A percentile compares a stretch with the other conserved stretches of the same genome.
phyloP scores from a whole-genome alignment of 2,113 vertebrate genomes.

The Gopherus flavomarginatus region DNA sequence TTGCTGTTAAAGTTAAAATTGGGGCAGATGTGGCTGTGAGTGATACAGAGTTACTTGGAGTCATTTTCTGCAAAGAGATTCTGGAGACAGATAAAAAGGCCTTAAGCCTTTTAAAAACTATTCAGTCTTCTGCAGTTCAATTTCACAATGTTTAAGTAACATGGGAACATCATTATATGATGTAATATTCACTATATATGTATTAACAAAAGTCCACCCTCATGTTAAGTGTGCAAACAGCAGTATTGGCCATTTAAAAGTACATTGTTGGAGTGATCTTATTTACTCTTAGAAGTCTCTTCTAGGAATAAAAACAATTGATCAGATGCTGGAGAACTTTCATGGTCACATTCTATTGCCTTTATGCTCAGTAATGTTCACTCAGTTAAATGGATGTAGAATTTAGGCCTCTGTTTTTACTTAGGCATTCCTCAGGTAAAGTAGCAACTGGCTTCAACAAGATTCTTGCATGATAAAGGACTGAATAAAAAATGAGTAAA shows the following conservation, averaged over 20 bases:
- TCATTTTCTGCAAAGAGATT: constrained; percentile 10
- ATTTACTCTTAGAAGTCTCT: neutral
- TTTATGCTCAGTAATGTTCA: constrained; percentile 31
- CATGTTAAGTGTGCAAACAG: neutral
- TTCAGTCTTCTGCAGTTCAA: neutral
- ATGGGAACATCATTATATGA: neutral
- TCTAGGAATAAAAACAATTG: neutral
- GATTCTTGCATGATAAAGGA: constrained; percentile 15
- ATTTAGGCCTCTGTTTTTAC: constrained; percentile 34
- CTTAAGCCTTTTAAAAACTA: constrained; percentile 6
- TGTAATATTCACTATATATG: neutral
- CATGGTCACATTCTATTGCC: neutral
- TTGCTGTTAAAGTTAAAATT: constrained; percentile 23
- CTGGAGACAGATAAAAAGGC: constrained; percentile 9
- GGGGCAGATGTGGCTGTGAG: constrained; percentile 7
- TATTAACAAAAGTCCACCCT: neutral
- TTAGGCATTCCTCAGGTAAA: constrained; percentile 38
- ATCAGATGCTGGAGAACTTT: neutral
- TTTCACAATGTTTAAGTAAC: neutral
- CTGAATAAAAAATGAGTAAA: constrained; percentile 58
- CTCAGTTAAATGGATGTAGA: constrained; percentile 41
- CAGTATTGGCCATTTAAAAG: constrained; percentile 55
- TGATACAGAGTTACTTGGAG: constrained; percentile 15
- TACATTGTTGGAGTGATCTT: neutral
- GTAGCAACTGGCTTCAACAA: constrained; percentile 37